phyloP scores from a whole-genome alignment of 2,888 invertebrate species.

The Caenorhabditis drosophilae region DNA sequence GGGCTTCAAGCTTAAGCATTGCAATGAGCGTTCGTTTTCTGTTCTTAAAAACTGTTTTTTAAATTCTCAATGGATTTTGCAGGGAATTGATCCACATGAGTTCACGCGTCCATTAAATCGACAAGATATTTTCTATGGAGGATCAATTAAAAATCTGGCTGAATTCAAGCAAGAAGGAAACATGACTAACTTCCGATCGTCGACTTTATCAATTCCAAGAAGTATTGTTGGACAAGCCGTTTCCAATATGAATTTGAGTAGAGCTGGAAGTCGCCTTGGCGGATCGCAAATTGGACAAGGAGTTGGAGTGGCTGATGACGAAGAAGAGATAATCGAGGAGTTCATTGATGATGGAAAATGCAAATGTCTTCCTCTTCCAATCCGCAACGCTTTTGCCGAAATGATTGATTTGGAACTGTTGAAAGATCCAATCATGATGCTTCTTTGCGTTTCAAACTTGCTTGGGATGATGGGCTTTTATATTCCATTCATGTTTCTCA shows the following conservation, averaged over 20 bases:
- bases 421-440: slow-evolving; percentile 81
- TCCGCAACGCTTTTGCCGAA: slow-evolving; percentile 62
- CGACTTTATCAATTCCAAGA: slow-evolving; percentile 50
- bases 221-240: slow-evolving; percentile 50
- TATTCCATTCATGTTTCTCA: slow-evolving; percentile 83
- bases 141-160: slow-evolving; percentile 88
- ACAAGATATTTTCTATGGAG: slow-evolving; percentile 96
- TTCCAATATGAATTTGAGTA: slow-evolving; percentile 49
- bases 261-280: slow-evolving; percentile 26
- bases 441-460: slow-evolving; percentile 91
- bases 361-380: slow-evolving; percentile 54
- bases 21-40: slow-evolving; percentile 58
- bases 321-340: slow-evolving; percentile 33
- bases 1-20: slow-evolving; percentile 58
- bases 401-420: slow-evolving; percentile 67
- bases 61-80: slow-evolving; percentile 15
- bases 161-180: slow-evolving; percentile 76
- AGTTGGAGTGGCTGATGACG: slow-evolving; percentile 17
- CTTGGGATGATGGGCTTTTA: slow-evolving; percentile 93
- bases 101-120: slow-evolving; percentile 62
- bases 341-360: slow-evolving; percentile 29
- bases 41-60: slow-evolving; percentile 1
- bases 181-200: slow-evolving; percentile 42
- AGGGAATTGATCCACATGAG: slow-evolving; percentile 66
- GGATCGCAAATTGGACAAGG: slow-evolving; percentile 8